Conservation (phyloP, 2,888 invertebrate genomes). For the Ceramica pisi region DNA sequence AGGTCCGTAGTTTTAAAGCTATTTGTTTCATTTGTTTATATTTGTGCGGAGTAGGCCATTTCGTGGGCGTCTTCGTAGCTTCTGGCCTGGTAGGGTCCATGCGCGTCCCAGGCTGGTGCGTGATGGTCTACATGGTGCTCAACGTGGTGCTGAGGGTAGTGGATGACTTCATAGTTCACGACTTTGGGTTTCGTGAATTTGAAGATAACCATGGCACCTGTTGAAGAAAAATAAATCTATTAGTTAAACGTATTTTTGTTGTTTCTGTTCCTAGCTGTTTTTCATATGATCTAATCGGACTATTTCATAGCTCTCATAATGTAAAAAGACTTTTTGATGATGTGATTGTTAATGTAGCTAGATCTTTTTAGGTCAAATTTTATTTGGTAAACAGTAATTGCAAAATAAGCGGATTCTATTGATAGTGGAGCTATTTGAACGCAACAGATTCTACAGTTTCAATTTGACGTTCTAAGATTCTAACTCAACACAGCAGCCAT, state of each 20-base stretch:
- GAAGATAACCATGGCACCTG: constrained; percentile 95
- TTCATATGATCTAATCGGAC: too few species aligned
- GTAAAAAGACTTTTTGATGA: too few species aligned
- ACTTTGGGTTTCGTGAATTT: constrained; percentile 97
- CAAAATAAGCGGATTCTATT: neutral
- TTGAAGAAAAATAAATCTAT: constrained; percentile 18
- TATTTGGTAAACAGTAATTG: neutral
- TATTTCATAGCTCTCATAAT: too few species aligned
- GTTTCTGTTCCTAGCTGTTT: neutral
- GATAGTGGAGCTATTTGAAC: too few species aligned
- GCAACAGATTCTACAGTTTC: neutral
- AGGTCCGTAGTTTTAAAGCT: constrained; percentile 84
- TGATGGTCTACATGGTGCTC: constrained; percentile 93
- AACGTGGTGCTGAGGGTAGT: constrained; percentile 94
- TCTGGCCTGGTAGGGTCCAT: constrained; percentile 92
- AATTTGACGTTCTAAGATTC: neutral
- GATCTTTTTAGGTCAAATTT: too few species aligned
- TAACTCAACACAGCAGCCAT: neutral
- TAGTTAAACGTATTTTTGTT: neutral
- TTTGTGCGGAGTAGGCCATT: constrained; percentile 91
- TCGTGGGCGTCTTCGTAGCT: constrained; percentile 90
- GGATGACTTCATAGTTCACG: constrained; percentile 96
- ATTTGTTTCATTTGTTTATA: constrained; percentile 74
- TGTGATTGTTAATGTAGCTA: too few species aligned
- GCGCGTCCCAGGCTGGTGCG: constrained; percentile 89